phyloP scores from a whole-genome alignment of 2,797 vertebrate species.

The Smutsia temminckii region DNA sequence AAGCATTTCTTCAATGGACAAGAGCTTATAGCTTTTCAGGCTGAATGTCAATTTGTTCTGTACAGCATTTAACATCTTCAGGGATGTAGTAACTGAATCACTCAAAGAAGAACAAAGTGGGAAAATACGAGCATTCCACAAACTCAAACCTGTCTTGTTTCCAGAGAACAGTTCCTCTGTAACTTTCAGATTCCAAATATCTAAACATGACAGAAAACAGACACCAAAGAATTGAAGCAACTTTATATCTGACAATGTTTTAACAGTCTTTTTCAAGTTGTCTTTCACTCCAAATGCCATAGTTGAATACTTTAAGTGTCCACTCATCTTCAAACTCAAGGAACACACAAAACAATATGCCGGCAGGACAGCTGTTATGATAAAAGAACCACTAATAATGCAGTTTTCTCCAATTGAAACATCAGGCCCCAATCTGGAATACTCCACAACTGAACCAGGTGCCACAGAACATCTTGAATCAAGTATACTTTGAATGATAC shows the following conservation, averaged over 20 bases:
- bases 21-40: slow-evolving; percentile 78
- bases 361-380: slow-evolving; percentile 86
- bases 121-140: slow-evolving; percentile 94
- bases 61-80: slow-evolving; percentile 89
- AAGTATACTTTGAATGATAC: slow-evolving; percentile 90
- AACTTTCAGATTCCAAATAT: slow-evolving; percentile 86
- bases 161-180: slow-evolving; percentile 89
- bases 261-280: slow-evolving; percentile 87
- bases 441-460: slow-evolving; percentile 90
- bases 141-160: slow-evolving; percentile 78
- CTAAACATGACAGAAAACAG: slow-evolving; percentile 86
- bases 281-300: slow-evolving; percentile 89
- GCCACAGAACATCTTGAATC: slow-evolving; percentile 84
- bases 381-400: slow-evolving; percentile 89
- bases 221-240: slow-evolving; percentile 87
- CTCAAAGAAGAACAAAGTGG: slow-evolving; percentile 87
- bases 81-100: slow-evolving; percentile 85
- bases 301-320: slow-evolving; percentile 85
- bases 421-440: slow-evolving; percentile 88
- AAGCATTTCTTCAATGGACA: slow-evolving; percentile 93
- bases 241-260: slow-evolving; percentile 75
- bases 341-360: slow-evolving; percentile 90
- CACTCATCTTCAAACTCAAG: slow-evolving; percentile 85
- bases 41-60: slow-evolving; percentile 74
- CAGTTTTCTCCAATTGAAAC: slow-evolving; percentile 87